Evolutionary conservation across 2,113 vertebrate species (phyloP), one percentile per base, ranked within the genome.

Genomic region (Irena cyanogastra): DNA sequence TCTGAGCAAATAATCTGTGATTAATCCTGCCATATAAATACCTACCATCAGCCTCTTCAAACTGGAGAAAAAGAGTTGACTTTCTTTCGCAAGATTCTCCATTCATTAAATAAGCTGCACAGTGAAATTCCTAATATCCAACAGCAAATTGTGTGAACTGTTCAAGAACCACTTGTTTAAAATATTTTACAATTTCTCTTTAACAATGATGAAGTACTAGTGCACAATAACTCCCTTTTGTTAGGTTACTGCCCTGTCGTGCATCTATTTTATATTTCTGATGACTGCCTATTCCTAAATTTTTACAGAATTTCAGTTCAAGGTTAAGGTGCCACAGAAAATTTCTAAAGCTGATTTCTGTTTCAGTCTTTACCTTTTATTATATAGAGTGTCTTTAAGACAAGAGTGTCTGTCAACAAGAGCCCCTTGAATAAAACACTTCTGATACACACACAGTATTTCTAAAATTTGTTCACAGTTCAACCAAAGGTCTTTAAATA

Each of bases 401-500:
- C 26, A 30, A 8, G 12, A 39, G 11, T 39, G 11, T 39, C 11
- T 81, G 95, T 77, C 5, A 15, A 27, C 3, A 59, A 21, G 18
- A 75, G 5, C 16, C 44, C 24, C 23, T 21, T 1, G 1, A 49
- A 50, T 65, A 61, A 57, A 90, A 53, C 13, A 31, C 3, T 56
- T 22, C 5, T 0, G 19, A 9, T 66, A 56, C 5, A 39, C 6
- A 27, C 14, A 22, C 2, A 49, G 11, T 37, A 7, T 8, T 52
- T 19, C 8, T 54, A 57, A 64, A 18, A 49, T 60, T 42, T 59
- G 27, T 42, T 42, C 49, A 24, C 8, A 52, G 30, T 53, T 89
- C n/a, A 56, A 18, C 54, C 2, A 66, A 37, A 63, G 4, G 14
- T 57, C 11, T 65, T 77, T 21, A 42, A 72, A 30, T 24, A 90